Evolutionary conservation across 2,113 vertebrate species (phyloP), one percentile per base, ranked within the genome.

Genomic region (Odobenus rosmarus): DNA sequence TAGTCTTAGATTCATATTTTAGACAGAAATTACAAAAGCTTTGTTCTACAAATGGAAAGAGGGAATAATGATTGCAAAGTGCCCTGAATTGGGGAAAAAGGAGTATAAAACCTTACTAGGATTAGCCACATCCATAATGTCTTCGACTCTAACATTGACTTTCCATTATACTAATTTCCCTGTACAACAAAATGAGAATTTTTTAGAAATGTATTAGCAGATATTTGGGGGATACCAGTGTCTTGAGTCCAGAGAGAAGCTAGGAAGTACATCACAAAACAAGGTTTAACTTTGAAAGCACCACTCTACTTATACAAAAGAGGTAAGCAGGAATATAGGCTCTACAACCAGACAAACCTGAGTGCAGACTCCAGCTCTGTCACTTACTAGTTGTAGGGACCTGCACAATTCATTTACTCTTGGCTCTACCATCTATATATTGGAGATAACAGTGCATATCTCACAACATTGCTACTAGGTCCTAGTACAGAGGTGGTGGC

Each of bases 241-340:
- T 95, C 36, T 92, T 46, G 87, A 83, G 33, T 84, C 12, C 24
- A 72, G 46, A 96, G 14, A 92, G 55, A 97, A 93, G 57, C n/a
- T 42, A 49, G 76, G 26, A 95, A 72, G 42, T 76, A 62, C 3
- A 94, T 59, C 84, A 91, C 5, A 91, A 93, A 88, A 96, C 19
- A 85, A 57, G 9, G 83, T 87, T 96, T 96, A 90, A 95, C 42
- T 90, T 69, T 76, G 80, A 74, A 93, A 90, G 51, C 53, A 90
- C 7, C 74, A 46, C 39, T 62, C 71, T 92, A 14, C 57, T 92
- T 53, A 69, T 39, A 74, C 24, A 53, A 55, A 94, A 91, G 77
- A 62, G 4, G 31, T 76, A 39, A 46, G 55, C 21, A 94, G 51
- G 16, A 84, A 88, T 76, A 62, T 0, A 64, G 51, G 26, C 28